phyloP scores from a whole-genome alignment of 2,797 vertebrate genomes.

The Epinephelus coioides region DNA sequence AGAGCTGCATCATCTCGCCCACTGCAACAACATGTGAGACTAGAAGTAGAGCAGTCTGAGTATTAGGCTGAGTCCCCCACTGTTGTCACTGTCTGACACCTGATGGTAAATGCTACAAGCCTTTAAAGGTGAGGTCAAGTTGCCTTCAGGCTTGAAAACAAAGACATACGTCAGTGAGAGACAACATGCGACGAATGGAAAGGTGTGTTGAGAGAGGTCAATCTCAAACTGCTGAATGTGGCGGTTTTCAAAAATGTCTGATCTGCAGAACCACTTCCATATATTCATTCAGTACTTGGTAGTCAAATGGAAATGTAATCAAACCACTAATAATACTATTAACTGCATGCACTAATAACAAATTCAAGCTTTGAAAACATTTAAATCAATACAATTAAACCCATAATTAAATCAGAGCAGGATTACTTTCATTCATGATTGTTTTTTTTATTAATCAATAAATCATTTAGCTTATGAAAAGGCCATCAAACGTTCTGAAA shows the following conservation, averaged over 20 bases:
- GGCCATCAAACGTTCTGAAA: no score
- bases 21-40: conserved; percentile 39
- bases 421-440: neutral
- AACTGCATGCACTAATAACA: neutral
- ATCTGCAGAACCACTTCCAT: neutral
- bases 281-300: neutral
- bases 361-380: neutral
- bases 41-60: conserved; percentile 2
- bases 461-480: no score
- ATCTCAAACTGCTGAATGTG: neutral
- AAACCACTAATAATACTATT: neutral
- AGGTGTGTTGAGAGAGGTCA: conserved; percentile 31
- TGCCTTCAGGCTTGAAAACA: conserved; percentile 51
- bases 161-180: conserved; percentile 38
- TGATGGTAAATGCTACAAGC: conserved; percentile 6
- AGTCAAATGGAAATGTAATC: neutral
- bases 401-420: neutral
- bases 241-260: neutral
- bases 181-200: conserved; percentile 1
- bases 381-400: neutral
- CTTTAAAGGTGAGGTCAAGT: conserved; percentile 45
- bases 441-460: no score
- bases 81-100: conserved; percentile 37
- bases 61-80: conserved; percentile 7
- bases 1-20: conserved; percentile 57